A percentile compares a stretch with the other conserved stretches of the same genome.
These are phyloP conservation scores for Pedicia rivosa DNA, from an alignment of 2,888 invertebrate species.

Conservation along the genomic window DNA sequence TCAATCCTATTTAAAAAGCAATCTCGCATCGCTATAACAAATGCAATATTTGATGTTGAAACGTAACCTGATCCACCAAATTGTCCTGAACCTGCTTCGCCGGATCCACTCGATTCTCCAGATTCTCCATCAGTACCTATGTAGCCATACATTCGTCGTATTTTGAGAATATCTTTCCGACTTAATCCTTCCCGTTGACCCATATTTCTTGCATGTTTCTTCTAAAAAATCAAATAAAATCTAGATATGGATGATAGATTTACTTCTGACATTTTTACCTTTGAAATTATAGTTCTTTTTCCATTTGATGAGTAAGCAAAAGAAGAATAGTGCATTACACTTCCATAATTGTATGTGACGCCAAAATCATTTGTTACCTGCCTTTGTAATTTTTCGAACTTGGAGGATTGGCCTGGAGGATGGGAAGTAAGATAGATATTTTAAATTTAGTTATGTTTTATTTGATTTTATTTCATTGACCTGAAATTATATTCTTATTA, in stretches of 20 bases:
- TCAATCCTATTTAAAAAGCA: too few relatives aligned
- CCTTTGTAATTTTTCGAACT: too few relatives aligned
- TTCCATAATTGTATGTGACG: constrained; percentile 60
- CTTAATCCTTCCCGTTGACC: constrained; percentile 11
- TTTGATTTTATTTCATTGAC: too few relatives aligned
- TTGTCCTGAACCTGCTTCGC: background rate
- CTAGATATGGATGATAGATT: too few relatives aligned
- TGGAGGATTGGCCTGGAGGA: too few relatives aligned
- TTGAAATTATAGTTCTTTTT: constrained; percentile 51
- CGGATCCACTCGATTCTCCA: too few relatives aligned
- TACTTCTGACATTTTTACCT: too few relatives aligned
- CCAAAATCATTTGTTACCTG: constrained; percentile 50
- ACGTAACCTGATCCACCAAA: background rate
- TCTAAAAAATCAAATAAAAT: too few relatives aligned
- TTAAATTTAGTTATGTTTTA: too few relatives aligned
- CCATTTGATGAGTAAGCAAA: constrained; percentile 60
- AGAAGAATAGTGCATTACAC: constrained; percentile 71
- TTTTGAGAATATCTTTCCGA: constrained; percentile 9
- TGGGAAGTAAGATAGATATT: too few relatives aligned
- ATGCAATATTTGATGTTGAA: background rate
- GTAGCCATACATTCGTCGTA: constrained; percentile 10
- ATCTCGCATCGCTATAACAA: too few relatives aligned
- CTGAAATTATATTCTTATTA: constrained; percentile 12
- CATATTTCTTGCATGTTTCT: background rate
- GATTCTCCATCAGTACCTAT: background rate